Evolutionary conservation across 2,113 vertebrate species (phyloP).

Genomic region (Protomyctophum bolini): DNA sequence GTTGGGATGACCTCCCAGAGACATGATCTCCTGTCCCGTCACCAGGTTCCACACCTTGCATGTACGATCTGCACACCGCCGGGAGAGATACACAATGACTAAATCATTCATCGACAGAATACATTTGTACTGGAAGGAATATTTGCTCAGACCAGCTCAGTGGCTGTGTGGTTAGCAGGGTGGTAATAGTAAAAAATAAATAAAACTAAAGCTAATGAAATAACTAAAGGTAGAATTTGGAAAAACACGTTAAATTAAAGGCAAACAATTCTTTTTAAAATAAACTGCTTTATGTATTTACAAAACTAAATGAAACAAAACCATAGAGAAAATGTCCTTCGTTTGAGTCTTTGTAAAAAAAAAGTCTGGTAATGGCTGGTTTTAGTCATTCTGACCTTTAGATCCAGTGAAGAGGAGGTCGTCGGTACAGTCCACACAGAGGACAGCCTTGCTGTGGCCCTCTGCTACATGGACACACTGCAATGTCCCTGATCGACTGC

Average conservation of each 20-base stretch:
- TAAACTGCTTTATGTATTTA: too few relatives aligned
- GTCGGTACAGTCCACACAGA: constrained; percentile 94
- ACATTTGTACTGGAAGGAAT: background rate
- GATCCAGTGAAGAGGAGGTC: constrained; percentile 99
- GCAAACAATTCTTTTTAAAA: too few relatives aligned
- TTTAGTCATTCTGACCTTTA: constrained; percentile 83
- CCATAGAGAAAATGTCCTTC: too few relatives aligned
- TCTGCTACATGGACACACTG: constrained; percentile 91
- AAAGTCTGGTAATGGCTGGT: too few relatives aligned
- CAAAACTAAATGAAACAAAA: too few relatives aligned
- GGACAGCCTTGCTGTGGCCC: constrained; percentile 93
- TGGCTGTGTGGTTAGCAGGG: too few relatives aligned
- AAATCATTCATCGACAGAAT: too few relatives aligned
- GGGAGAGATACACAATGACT: background rate
- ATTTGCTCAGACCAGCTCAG: background rate
- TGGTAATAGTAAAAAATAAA: too few relatives aligned
- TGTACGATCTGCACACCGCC: constrained; percentile 85
- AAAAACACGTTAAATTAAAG: too few relatives aligned
- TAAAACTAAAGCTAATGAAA: too few relatives aligned
- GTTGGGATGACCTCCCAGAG: constrained; percentile 83
- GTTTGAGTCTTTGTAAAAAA: too few relatives aligned
- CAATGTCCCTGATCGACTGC: constrained; percentile 73
- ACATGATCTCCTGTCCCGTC: constrained; percentile 98
- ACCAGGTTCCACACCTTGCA: constrained; percentile 99
- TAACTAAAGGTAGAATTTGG: background rate